Percentiles rank a stretch among this genome's conserved stretches.
Evolutionary conservation across 53 echinoderm and acorn worm species (phyloP).

Genomic region (Zoroaster sp.): DNA sequence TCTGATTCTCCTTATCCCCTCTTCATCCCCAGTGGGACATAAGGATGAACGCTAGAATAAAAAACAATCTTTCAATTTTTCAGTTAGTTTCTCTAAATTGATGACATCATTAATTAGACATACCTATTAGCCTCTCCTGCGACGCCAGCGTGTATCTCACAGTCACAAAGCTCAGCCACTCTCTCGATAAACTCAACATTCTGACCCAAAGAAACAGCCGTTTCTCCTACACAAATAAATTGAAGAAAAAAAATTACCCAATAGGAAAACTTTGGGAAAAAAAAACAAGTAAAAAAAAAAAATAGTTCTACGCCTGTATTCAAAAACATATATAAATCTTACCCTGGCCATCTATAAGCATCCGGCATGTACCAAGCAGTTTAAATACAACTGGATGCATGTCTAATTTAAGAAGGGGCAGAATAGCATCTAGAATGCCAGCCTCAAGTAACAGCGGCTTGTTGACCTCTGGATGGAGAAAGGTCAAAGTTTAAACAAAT

Average conservation of each 20-base stretch:
- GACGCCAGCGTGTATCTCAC: conserved; percentile 96
- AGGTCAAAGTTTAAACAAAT: background rate
- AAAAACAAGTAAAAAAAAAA: background rate
- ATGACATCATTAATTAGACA: background rate
- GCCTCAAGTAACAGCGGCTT: conserved; percentile 76
- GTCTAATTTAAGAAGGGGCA: conserved; percentile 79
- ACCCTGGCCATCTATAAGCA: conserved; percentile 96
- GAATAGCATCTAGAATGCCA: conserved; percentile 71
- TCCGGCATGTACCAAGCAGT: conserved; percentile 85
- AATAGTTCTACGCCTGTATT: too few species aligned
- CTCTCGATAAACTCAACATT: conserved; percentile 79
- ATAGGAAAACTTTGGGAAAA: background rate
- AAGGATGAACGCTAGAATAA: too few species aligned
- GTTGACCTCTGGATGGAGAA: conserved; percentile 76
- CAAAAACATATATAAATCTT: too few species aligned
- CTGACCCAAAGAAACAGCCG: conserved; percentile 86
- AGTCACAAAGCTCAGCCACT: conserved; percentile 86
- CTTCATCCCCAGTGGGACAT: too few species aligned
- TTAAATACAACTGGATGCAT: conserved; percentile 97
- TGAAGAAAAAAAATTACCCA: too few species aligned
- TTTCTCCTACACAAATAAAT: conserved; percentile 82
- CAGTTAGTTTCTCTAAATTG: too few species aligned
- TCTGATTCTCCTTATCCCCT: too few species aligned
- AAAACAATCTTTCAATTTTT: too few species aligned
- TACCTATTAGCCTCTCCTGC: conserved; percentile 97